Evolutionary conservation across 2,113 vertebrate genomes (phyloP), one percentile per base, ranked within the genome.

Genomic region (Channa argus): DNA sequence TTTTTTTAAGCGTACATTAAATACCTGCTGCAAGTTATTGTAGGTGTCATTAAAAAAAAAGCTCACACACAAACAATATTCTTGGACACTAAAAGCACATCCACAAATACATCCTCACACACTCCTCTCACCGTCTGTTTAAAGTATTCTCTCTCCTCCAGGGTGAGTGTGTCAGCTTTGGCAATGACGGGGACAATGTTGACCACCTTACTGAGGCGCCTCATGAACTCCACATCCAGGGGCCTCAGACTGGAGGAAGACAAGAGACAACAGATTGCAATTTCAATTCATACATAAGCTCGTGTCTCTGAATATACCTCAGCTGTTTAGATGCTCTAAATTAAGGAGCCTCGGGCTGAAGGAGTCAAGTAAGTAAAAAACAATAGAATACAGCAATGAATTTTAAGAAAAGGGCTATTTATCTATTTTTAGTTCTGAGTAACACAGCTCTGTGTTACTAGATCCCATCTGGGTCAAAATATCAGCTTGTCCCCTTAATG

Each of bases 171-270:
- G 95, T 99, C 98, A 0, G 97, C 97, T 84, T 98, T 98, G 64
- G 97, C 96, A 0, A 99, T 99, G 92, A 98, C 96, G 0, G 98
- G 97, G 3, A 99, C 97, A 0, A 99, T 98, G 94, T 98, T 99
- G 72, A 99, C 98, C 88, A 99, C 97, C 86, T 99, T 99, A 89
- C 98, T 98, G 56, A 99, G 95, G 50, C 96, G 97, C 49, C 96
- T 95, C 98, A 99, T 99, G 91, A 99, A 99, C 91, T 98, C 98
- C 12, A 99, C 96, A 89, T 99, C 98, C 63, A 99, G 80, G 5
- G 96, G 97, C 71, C 98, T 90, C 39, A 99, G 96, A 71, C 98
- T 99, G 77, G 3, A 24, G 12, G 44, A 24, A 37, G 2, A 50
- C 0, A 58, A 24, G n/a, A 68, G 3, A 84, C 0, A 9, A 41